Conservation (phyloP, 2,888 invertebrate species). For the Chironomus tentans region DNA sequence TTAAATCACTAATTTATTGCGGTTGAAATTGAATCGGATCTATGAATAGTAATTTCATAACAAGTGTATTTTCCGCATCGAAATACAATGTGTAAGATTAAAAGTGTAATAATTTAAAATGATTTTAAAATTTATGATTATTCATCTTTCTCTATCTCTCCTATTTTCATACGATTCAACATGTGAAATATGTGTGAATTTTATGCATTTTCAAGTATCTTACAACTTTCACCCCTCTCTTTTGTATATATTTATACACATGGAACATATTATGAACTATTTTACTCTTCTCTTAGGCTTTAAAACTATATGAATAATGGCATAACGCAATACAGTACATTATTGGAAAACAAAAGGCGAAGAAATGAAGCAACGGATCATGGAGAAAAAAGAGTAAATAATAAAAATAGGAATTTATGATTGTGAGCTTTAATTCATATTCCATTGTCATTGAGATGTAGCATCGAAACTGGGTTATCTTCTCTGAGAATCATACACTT, state of each 20-base stretch:
- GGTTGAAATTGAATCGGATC: neutral
- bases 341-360: neutral
- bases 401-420: constrained; percentile 14
- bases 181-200: constrained; percentile 1
- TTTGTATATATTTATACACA: neutral
- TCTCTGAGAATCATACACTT: constrained; percentile 1
- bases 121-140: neutral
- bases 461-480: neutral
- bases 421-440: neutral
- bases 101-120: neutral
- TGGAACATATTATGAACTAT: neutral
- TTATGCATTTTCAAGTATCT: neutral
- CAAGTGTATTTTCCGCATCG: constrained; percentile 20
- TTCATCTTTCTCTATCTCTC: neutral
- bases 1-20: neutral
- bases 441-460: neutral
- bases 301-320: neutral
- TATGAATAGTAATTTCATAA: constrained; percentile 15
- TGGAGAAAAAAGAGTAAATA: neutral
- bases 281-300: neutral
- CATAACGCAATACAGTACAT: neutral
- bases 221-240: constrained; percentile 17
- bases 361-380: constrained; percentile 1
- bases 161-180: neutral
- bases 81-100: neutral